Evolutionary conservation across 2,113 vertebrate genomes (phyloP).

Genomic region (Hemicordylus capensis): DNA sequence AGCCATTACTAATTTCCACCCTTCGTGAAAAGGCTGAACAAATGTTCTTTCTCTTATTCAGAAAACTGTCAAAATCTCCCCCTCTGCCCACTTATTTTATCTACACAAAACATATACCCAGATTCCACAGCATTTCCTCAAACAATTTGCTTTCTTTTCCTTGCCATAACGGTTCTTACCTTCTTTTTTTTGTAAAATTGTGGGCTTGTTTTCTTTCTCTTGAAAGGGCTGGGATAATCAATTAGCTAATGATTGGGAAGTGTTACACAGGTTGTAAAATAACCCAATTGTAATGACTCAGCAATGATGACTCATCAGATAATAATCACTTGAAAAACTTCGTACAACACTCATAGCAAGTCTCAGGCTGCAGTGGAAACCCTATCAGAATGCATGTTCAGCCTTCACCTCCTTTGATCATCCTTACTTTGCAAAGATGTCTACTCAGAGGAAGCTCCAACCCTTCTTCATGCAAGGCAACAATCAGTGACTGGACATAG

Average conservation of each 20-base stretch:
- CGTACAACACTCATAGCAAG: neutral
- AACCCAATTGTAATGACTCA: constrained; percentile 19
- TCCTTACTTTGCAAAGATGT: neutral
- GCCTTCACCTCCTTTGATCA: neutral
- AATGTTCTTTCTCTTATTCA: neutral
- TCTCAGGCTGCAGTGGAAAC: neutral
- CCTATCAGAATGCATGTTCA: neutral
- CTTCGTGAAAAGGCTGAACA: neutral
- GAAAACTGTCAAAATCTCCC: neutral
- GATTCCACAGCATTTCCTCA: neutral
- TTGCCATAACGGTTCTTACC: neutral
- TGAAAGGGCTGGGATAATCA: constrained; percentile 24
- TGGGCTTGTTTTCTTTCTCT: constrained; percentile 37
- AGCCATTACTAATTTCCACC: neutral
- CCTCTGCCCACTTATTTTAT: neutral
- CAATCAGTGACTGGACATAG: neutral
- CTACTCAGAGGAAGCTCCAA: neutral
- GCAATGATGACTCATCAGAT: constrained; percentile 22
- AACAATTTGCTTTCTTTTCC: neutral
- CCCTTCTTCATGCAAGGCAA: neutral
- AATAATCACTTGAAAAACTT: constrained; percentile 15
- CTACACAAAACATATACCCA: neutral
- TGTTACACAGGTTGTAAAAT: constrained; percentile 45
- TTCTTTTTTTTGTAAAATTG: constrained; percentile 48
- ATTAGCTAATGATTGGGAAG: constrained; percentile 46